Evolutionary conservation across 2,888 invertebrate genomes (phyloP).

Genomic region (Elmis aenea): DNA sequence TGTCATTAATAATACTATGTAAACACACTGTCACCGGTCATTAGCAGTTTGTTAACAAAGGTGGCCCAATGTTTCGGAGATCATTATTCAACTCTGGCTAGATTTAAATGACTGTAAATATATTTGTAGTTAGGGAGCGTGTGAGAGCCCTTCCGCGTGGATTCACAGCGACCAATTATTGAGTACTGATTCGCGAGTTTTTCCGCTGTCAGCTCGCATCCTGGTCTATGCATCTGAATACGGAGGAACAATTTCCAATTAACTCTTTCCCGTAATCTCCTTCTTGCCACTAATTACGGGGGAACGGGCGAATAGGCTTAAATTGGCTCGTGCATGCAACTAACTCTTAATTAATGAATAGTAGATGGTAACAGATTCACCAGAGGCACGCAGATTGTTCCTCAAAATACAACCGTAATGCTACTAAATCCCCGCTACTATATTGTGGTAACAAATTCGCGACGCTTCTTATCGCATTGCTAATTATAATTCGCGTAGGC

Average conservation of each 20-base stretch:
- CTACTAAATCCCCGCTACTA: no score
- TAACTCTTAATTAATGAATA: conserved; percentile 40
- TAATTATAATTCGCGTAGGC: no score
- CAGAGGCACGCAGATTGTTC: conserved; percentile 35
- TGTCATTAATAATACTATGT: conserved; percentile 40
- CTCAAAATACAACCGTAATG: conserved; percentile 31
- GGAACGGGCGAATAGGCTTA: conserved; percentile 34
- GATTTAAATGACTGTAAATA: no score
- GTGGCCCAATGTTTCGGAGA: conserved; percentile 16
- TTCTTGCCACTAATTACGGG: conserved; percentile 40
- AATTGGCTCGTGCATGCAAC: conserved; percentile 39
- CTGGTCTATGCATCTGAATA: conserved; percentile 28
- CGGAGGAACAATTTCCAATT: conserved; percentile 42
- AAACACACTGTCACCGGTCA: conserved; percentile 40
- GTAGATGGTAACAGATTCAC: conserved; percentile 32
- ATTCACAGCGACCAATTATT: conserved; percentile 32
- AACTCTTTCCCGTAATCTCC: conserved; percentile 43
- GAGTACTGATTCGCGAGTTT: conserved; percentile 36
- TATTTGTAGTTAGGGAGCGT: conserved; percentile 27
- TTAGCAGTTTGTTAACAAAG: conserved; percentile 42
- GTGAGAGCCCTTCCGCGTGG: conserved; percentile 32
- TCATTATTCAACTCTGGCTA: conserved; percentile 23
- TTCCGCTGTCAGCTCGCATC: conserved; percentile 26
- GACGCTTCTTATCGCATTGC: no score
- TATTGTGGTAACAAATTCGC: no score